Percentiles rank a stretch among this genome's conserved stretches.
phyloP scores from a whole-genome alignment of 2,113 vertebrate species.

The Brachypteracias leptosomus region DNA sequence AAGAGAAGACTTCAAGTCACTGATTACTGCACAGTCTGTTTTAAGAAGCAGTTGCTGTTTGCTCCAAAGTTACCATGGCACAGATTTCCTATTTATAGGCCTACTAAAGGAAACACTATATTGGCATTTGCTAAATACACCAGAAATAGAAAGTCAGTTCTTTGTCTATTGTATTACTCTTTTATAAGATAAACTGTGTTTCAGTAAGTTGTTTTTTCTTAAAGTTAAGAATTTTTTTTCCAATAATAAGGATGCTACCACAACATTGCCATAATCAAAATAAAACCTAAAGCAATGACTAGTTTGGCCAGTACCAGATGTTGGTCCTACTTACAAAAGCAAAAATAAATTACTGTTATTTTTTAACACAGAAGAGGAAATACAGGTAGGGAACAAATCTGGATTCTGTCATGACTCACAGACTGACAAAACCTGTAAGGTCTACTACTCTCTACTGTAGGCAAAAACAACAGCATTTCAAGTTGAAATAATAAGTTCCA shows the following conservation, averaged over 20 bases:
- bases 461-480: not conserved
- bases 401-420: not conserved
- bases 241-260: not conserved
- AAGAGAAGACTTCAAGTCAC: not conserved
- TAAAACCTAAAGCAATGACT: not conserved
- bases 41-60: not conserved
- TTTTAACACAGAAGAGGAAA: not conserved
- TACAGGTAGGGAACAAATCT: not conserved
- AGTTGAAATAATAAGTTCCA: not conserved
- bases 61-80: not conserved
- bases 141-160: not conserved
- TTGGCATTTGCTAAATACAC: not conserved
- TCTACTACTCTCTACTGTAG: not conserved
- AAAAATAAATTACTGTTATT: not conserved
- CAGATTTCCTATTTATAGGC: not conserved
- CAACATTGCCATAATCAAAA: not conserved
- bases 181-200: not conserved
- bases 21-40: not conserved
- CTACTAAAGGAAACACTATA: not conserved
- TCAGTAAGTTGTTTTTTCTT: not conserved
- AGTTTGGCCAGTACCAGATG: not conserved
- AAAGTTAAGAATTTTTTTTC: not conserved
- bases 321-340: not conserved
- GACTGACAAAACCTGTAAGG: not conserved
- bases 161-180: not conserved